Conservation (phyloP, 2,113 vertebrate genomes). For the Cyprinodon tularosa region DNA sequence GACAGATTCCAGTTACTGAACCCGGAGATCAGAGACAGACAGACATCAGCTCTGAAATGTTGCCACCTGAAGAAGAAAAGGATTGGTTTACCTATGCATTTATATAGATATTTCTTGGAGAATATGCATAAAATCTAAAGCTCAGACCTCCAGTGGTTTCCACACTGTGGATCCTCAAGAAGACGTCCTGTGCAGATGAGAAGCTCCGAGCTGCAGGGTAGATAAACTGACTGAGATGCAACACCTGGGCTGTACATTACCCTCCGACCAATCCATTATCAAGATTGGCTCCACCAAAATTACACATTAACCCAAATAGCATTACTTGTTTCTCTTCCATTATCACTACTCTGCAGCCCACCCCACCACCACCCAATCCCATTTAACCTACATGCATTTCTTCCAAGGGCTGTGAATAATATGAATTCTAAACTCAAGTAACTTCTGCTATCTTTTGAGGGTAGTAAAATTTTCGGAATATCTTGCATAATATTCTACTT, state of each 20-base stretch:
- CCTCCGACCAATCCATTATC: constrained; percentile 38
- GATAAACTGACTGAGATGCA: constrained; percentile 39
- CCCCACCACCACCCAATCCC: background rate
- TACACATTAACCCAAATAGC: constrained; percentile 72
- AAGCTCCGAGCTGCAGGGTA: constrained; percentile 1
- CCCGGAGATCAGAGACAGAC: constrained; percentile 54
- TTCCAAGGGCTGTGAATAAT: background rate
- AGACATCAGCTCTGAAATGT: background rate
- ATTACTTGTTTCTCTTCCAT: constrained; percentile 17
- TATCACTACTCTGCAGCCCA: constrained; percentile 16
- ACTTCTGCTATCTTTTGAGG: background rate
- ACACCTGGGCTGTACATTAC: constrained; percentile 66
- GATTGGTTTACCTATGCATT: background rate
- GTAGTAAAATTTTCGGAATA: background rate
- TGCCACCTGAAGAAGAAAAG: constrained; percentile 1
- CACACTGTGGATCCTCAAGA: constrained; percentile 16
- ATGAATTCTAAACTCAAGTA: background rate
- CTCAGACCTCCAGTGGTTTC: constrained; percentile 47
- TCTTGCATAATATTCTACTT: background rate
- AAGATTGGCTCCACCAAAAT: constrained; percentile 64
- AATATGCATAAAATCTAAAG: background rate
- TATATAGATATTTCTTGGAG: background rate
- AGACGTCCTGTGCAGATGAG: constrained; percentile 12
- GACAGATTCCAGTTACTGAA: constrained; percentile 83
- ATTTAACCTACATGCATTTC: constrained; percentile 5